Base-by-base conservation (phyloP, 1,140 invertebrate genomes). In the Megalopta genalis region DNA sequence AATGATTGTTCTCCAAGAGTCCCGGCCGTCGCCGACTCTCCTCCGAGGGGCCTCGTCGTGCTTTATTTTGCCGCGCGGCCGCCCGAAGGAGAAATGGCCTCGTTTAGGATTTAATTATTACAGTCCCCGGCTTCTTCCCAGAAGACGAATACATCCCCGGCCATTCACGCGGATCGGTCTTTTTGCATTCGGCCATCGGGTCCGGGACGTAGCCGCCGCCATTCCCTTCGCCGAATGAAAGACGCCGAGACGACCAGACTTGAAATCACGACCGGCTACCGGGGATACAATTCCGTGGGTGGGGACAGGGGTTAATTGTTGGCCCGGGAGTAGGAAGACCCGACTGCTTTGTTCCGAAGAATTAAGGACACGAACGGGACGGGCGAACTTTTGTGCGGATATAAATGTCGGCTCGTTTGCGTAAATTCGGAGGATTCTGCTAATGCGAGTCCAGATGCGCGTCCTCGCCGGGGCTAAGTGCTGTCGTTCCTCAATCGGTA, bases 1-100 rank as follows among this genome's bases (percentile, higher is more conserved):
- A 86, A 87, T 87, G 80, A 84, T 87, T 82, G 85, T 80, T 78
- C 57, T 16, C n/a, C 21, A 6, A n/a, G 49, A 75, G 74, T 57
- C 16, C 74, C 25, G 37, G 46, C 21, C 16, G 1, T 23, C 37
- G 57, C 60, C 52, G 42, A 60, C 16, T 21, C 32, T 54, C 25
- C 52, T 62, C 39, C 63, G n/a, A n/a, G n/a, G n/a, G n/a, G 65
- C 6, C 52, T 81, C 64, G 54, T 64, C 46, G 49, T 66, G 72
- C 63, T 54, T 70, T 81, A 77, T 76, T 81, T 77, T 66, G 46
- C 67, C 67, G 74, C 67, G 52, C 57, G 39, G 23, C 49, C 16
- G 59, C 59, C 39, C 60, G 21, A 23, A 32, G 32, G 39, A 68
- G 52, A 39, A 62, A 71, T 62, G 32, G 60, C 21, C 37, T 84